Evolutionary conservation across 2,888 invertebrate genomes (phyloP).

Genomic region (Caenorhabditis sp.): DNA sequence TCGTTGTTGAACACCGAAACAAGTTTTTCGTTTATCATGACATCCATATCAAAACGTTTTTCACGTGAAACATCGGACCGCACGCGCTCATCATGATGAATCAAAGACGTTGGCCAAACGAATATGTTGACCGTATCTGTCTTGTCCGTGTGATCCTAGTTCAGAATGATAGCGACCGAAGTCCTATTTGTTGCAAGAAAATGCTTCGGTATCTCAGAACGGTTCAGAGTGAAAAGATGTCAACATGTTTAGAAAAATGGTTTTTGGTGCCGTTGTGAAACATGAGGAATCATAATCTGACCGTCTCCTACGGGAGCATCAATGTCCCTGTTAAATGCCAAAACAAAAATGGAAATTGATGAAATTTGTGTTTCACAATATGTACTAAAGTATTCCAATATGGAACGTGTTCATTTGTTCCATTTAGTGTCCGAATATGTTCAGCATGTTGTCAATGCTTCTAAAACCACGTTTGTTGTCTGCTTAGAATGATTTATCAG

Average conservation of each 20-base stretch:
- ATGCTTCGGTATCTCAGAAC: too few relatives aligned
- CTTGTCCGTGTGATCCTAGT: conserved; percentile 41
- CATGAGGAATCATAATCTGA: too few relatives aligned
- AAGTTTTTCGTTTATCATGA: conserved; percentile 27
- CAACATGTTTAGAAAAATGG: conserved; percentile 5
- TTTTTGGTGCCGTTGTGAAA: not conserved
- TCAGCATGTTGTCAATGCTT: not conserved
- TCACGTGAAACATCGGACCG: conserved; percentile 42
- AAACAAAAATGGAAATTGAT: too few relatives aligned
- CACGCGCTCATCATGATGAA: conserved; percentile 31
- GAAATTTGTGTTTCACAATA: not conserved
- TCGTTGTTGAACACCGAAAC: conserved; percentile 1
- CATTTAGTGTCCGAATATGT: too few relatives aligned
- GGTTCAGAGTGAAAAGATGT: not conserved
- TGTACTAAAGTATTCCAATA: conserved; percentile 7
- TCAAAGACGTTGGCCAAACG: conserved; percentile 14
- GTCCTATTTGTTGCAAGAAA: not conserved
- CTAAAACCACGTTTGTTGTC: not conserved
- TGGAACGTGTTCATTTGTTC: not conserved
- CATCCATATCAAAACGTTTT: conserved; percentile 48
- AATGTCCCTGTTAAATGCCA: too few relatives aligned
- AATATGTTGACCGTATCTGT: conserved; percentile 23
- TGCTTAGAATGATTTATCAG: not conserved
- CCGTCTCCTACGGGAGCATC: too few relatives aligned
- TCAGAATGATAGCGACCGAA: conserved; percentile 9